These are phyloP conservation scores for Ephestia elutella DNA, from an alignment of 1,140 invertebrate species.

Conservation along the genomic window DNA sequence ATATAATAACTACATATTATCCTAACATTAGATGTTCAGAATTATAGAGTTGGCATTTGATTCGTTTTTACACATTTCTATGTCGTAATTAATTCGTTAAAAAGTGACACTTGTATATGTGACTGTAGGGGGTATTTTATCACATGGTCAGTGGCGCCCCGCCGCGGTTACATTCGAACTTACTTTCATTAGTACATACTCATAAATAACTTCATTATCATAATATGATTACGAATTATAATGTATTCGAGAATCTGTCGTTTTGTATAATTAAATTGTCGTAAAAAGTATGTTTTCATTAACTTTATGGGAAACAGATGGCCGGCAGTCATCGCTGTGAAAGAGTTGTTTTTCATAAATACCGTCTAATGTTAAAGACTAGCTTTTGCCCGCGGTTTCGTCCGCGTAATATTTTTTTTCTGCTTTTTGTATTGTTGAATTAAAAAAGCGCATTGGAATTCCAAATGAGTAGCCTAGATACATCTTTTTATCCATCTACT, in stretches of 20 bases:
- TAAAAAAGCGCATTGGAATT: too few relatives aligned
- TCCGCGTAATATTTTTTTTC: background rate
- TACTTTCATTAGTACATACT: conserved; percentile 32
- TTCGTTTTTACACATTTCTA: background rate
- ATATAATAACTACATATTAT: too few relatives aligned
- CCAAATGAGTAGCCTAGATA: too few relatives aligned
- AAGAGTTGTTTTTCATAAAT: background rate
- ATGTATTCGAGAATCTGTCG: conserved; percentile 13
- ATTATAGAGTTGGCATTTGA: too few relatives aligned
- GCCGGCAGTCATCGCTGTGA: background rate
- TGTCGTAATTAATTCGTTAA: conserved; percentile 43
- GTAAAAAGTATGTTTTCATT: conserved; percentile 23
- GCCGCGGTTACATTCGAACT: conserved; percentile 26
- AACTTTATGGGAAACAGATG: conserved; percentile 13
- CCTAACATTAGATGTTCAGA: too few relatives aligned
- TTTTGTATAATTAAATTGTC: conserved; percentile 23
- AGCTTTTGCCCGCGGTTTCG: too few relatives aligned
- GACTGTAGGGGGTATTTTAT: conserved; percentile 22
- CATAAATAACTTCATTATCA: conserved; percentile 33
- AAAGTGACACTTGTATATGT: conserved; percentile 27
- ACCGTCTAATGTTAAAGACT: background rate
- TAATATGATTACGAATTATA: conserved; percentile 13
- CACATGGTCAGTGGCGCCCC: conserved; percentile 29
- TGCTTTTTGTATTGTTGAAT: too few relatives aligned
- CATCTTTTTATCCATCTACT: too few relatives aligned